A percentile compares a stretch with the other conserved stretches of the same genome.
These are phyloP conservation scores for Nestor notabilis DNA, from an alignment of 2,113 vertebrate species.

Conservation along the genomic window DNA sequence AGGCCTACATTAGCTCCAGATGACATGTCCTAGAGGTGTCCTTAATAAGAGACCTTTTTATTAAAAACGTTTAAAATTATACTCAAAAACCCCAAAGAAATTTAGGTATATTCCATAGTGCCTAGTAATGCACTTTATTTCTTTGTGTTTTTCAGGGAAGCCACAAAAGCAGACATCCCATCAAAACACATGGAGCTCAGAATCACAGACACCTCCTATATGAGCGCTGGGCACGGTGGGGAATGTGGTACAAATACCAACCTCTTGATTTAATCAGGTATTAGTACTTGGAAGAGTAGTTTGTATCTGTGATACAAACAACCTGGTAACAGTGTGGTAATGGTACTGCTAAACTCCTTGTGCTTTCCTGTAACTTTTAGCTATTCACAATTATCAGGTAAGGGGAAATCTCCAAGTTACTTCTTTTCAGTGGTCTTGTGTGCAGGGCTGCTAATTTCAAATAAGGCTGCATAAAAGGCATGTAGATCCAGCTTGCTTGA, in stretches of 20 bases:
- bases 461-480: background rate
- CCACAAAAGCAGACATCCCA: constrained; percentile 92
- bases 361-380: background rate
- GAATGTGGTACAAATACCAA: constrained; percentile 99
- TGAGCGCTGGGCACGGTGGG: constrained; percentile 98
- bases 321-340: background rate
- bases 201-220: constrained; percentile 96
- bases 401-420: background rate
- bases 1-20: background rate
- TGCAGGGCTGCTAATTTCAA: background rate
- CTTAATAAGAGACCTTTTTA: background rate
- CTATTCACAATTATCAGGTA: background rate
- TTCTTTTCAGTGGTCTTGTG: background rate
- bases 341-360: background rate
- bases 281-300: background rate
- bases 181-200: constrained; percentile 94
- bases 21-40: background rate
- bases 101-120: rapidly evolving
- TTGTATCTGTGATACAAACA: background rate
- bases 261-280: constrained; percentile 98
- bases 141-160: constrained; percentile 83
- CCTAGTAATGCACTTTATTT: background rate
- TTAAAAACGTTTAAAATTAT: background rate
- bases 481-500: background rate
- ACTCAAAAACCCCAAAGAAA: background rate